Evolutionary conservation across 2,888 invertebrate genomes (phyloP).

Genomic region (Drosophila pseudotalamancana): DNA sequence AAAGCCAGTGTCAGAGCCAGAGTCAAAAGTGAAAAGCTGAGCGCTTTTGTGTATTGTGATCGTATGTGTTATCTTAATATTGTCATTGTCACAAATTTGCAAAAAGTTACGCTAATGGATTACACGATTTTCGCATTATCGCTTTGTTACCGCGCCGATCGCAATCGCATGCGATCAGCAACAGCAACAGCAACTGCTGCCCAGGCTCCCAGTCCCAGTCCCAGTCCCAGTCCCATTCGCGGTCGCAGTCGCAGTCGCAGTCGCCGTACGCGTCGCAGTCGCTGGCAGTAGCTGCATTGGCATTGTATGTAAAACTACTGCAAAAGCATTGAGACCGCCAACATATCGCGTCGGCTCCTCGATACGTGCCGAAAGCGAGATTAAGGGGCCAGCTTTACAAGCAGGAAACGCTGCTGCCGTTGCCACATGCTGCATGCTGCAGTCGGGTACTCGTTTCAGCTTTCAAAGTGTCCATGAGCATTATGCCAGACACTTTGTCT

Average conservation of each 20-base stretch:
- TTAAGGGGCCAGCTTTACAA: conserved; percentile 73
- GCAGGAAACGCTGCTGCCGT: conserved; percentile 64
- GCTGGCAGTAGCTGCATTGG: conserved; percentile 60
- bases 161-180: conserved; percentile 79
- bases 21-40: background rate
- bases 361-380: conserved; percentile 69
- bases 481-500: conserved; percentile 78
- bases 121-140: conserved; percentile 85
- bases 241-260: background rate
- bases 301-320: conserved; percentile 77
- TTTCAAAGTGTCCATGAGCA: conserved; percentile 72
- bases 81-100: conserved; percentile 85
- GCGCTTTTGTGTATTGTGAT: conserved; percentile 39
- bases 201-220: background rate
- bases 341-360: conserved; percentile 56
- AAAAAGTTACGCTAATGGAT: conserved; percentile 84
- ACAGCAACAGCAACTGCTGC: conserved; percentile 41
- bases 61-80: conserved; percentile 84
- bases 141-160: conserved; percentile 82
- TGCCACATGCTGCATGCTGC: conserved; percentile 10
- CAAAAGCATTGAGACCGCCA: conserved; percentile 57
- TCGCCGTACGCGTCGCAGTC: conserved; percentile 1
- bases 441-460: conserved; percentile 61
- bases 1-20: too few relatives aligned
- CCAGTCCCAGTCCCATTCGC: background rate